phyloP scores from a whole-genome alignment of 2,888 invertebrate species.

The Allacma fusca region DNA sequence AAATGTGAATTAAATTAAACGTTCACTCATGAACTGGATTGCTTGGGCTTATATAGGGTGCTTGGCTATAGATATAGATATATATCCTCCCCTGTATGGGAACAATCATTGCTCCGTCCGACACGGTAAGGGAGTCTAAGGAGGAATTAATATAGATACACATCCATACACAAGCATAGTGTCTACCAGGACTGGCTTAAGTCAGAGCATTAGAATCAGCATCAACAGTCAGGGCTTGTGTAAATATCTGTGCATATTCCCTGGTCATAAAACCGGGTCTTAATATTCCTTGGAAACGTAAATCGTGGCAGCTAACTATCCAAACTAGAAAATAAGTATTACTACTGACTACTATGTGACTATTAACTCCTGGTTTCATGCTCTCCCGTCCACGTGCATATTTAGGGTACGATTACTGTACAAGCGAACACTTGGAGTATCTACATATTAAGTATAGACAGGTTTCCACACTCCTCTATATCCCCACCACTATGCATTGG shows the following conservation, averaged over 20 bases:
- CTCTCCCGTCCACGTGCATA: no score
- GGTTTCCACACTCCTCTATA: no score
- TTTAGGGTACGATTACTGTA: no score
- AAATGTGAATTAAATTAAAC: conserved; percentile 10
- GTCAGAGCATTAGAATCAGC: conserved; percentile 12
- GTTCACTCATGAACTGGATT: conserved; percentile 9
- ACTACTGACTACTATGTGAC: not conserved
- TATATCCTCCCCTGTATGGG: not conserved
- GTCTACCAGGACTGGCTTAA: not conserved
- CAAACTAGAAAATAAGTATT: not conserved
- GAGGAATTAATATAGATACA: no score
- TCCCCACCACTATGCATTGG: no score
- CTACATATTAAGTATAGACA: no score
- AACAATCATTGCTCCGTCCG: no score
- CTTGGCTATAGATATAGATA: not conserved
- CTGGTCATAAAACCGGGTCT: conserved; percentile 2
- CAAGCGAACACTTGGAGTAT: no score
- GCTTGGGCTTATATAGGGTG: not conserved
- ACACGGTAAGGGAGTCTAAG: no score
- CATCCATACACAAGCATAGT: no score
- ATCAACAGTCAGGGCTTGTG: not conserved
- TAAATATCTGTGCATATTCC: not conserved
- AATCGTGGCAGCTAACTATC: not conserved
- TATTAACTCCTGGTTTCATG: no score
- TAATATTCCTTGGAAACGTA: conserved; percentile 16